Evolutionary conservation across 2,888 invertebrate genomes (phyloP), one percentile per base, ranked within the genome.

Genomic region (Macrosiphum euphorbiae): DNA sequence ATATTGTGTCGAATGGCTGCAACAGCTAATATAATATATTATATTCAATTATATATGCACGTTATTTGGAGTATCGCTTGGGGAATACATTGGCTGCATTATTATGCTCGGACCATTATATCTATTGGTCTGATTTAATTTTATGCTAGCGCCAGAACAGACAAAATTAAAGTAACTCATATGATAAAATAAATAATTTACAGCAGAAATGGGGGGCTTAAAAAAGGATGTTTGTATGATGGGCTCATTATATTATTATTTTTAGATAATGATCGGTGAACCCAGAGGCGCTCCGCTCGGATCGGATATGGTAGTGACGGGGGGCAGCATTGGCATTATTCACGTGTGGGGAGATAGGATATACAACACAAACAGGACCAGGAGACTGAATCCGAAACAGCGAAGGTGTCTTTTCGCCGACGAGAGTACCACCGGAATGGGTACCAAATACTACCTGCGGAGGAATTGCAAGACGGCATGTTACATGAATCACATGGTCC

Each of bases 391-490:
- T 11, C 94, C 95, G 28, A 94, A 94, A 26, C 94, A 94, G 52
- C 94, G 95, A 41, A 95, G 95, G 26, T 95, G 95, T 44, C 95
- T 95, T 13, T 96, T 95, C 93, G 93, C 92, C n/a, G 95, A 95
- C 55, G 95, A 95, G 44, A 93, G 94, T 24, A 44, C 89, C 52
- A 94, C 84, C 10, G 90, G 94, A 20, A 94, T 95, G 78, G 94
- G 94, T 1, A 91, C 94, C 1, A 94, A 94, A 26, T 95, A 94
- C 61, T 95, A 95, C 94, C 94, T 95, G 41, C 95, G 95, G 78
- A 95, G 95, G 35, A 95, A 95, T 94, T 96, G 96, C 94, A 94
- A 95, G 47, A 94, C 95, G 8, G 95, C 95, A 61, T 96, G 96
- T 94, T 95, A 95, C 89, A 95, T 95, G 90, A 92, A 95, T 47